These are phyloP conservation scores for Agrenia bidenticulata DNA, from an alignment of 2,888 invertebrate species.

Conservation along the genomic window DNA sequence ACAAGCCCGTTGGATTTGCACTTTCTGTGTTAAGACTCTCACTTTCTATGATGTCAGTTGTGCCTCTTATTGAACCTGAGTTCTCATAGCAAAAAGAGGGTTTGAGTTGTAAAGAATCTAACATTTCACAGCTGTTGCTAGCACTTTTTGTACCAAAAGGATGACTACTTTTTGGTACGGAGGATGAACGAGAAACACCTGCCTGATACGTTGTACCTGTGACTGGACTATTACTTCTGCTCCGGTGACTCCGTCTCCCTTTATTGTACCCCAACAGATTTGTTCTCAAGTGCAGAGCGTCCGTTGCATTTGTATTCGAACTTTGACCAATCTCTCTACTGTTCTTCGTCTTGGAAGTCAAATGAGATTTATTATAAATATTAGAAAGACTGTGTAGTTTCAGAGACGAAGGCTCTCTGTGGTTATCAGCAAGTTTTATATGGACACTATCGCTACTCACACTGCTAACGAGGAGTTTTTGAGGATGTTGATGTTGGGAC, in stretches of 20 bases:
- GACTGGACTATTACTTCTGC: conserved; percentile 47
- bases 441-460: conserved; percentile 50
- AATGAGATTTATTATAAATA: conserved; percentile 12
- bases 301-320: conserved; percentile 10
- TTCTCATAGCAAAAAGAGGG: conserved; percentile 11
- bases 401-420: too few relatives aligned
- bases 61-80: not conserved
- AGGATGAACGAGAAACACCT: conserved; percentile 19
- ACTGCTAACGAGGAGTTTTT: conserved; percentile 41
- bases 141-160: conserved; percentile 25
- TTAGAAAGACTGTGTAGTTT: not conserved
- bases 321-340: not conserved
- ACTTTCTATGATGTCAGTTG: not conserved
- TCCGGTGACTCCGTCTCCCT: conserved; percentile 25
- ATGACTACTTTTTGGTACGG: conserved; percentile 16
- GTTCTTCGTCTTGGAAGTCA: not conserved
- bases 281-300: not conserved
- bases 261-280: conserved; percentile 1
- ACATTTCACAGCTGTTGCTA: conserved; percentile 51
- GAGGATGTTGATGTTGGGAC: conserved; percentile 55
- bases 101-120: conserved; percentile 30
- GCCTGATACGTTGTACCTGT: conserved; percentile 8
- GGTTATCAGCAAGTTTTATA: conserved; percentile 31
- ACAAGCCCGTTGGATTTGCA: not conserved
- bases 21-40: conserved; percentile 13